phyloP scores from a whole-genome alignment of 2,113 vertebrate genomes.

The Phrynocephalus versicolor region DNA sequence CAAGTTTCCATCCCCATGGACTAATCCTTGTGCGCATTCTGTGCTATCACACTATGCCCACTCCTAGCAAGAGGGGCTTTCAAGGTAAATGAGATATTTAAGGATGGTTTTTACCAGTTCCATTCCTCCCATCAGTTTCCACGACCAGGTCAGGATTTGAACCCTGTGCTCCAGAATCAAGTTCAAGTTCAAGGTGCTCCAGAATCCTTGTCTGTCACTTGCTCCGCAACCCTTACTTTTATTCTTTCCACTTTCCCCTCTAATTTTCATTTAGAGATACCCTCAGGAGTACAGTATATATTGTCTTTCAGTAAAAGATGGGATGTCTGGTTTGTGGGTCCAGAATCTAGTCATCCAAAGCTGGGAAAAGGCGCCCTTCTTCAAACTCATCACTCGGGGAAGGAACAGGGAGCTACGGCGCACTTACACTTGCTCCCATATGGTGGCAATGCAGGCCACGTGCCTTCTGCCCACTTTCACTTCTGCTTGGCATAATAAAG shows the following conservation, averaged over 20 bases:
- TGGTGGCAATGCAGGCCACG: background rate
- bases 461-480: slow-evolving; percentile 2
- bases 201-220: no score
- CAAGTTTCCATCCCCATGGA: background rate
- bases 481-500: background rate
- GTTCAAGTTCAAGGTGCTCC: no score
- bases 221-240: background rate
- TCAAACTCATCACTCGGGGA: background rate
- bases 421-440: background rate
- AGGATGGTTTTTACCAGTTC: no score
- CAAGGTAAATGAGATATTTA: no score
- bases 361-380: background rate
- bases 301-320: background rate
- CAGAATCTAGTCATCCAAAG: background rate
- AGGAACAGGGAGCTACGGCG: background rate
- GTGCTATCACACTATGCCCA: no score
- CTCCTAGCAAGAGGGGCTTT: no score
- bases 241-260: background rate
- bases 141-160: no score
- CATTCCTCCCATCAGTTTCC: no score
- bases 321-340: background rate
- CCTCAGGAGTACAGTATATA: background rate
- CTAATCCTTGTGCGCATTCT: no score
- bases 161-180: no score
- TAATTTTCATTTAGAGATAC: background rate